A percentile compares a stretch with the other conserved stretches of the same genome.
These are phyloP conservation scores for Phyllopteryx taeniolatus DNA, from an alignment of 2,113 vertebrate species.

Conservation along the genomic window DNA sequence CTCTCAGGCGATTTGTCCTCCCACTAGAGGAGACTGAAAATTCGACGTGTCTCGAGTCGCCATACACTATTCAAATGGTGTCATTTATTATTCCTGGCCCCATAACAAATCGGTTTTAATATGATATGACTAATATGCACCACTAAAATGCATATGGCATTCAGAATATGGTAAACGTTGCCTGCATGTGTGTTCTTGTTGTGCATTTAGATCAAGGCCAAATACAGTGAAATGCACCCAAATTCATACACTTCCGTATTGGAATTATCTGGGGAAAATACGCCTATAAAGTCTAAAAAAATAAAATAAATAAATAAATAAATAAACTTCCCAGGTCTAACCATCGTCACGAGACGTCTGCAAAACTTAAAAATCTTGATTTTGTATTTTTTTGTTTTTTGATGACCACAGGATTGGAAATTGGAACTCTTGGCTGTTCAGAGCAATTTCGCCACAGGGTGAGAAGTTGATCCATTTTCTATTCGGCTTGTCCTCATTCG, in stretches of 20 bases:
- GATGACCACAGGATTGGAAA: not conserved
- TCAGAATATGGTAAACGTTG: slow-evolving; percentile 24
- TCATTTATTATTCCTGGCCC: slow-evolving; percentile 62
- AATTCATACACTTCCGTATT: not conserved
- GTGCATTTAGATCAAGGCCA: slow-evolving; percentile 40
- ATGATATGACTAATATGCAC: slow-evolving; percentile 57
- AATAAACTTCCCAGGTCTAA: too few species aligned
- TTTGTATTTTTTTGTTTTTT: not conserved
- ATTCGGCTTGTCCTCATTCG: not conserved
- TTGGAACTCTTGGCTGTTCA: not conserved
- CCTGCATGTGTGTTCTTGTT: slow-evolving; percentile 29
- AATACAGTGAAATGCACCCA: slow-evolving; percentile 3
- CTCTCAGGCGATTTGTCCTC: slow-evolving; percentile 70
- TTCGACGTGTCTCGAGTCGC: slow-evolving; percentile 61
- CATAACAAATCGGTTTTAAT: slow-evolving; percentile 61
- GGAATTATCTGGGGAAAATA: not conserved
- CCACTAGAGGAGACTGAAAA: slow-evolving; percentile 68
- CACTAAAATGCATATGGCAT: slow-evolving; percentile 43
- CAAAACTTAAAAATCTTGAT: not conserved
- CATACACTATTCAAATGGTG: slow-evolving; percentile 53
- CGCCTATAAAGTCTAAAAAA: not conserved
- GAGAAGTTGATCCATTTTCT: not conserved
- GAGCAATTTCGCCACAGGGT: too few species aligned
- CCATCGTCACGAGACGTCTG: not conserved
- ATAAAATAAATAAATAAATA: slow-evolving; percentile 17